Evolutionary conservation across 2,113 vertebrate species (phyloP).

Genomic region (Sander lucioperca): DNA sequence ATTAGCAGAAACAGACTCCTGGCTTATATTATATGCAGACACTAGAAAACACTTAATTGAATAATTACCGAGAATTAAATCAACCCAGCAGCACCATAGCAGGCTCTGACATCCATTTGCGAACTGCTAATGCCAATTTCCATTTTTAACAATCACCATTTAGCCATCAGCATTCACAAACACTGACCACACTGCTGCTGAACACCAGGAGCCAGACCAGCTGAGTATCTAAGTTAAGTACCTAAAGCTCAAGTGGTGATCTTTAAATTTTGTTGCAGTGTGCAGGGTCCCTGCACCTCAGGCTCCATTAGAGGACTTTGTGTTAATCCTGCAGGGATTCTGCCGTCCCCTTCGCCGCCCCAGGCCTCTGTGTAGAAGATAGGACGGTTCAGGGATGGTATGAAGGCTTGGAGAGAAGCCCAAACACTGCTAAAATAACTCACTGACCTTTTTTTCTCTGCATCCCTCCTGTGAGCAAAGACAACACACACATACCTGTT

Average conservation of each 20-base stretch:
- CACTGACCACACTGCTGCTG: slow-evolving; percentile 23
- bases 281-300: slow-evolving; percentile 56
- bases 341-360: slow-evolving; percentile 32
- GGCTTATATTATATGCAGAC: not conserved
- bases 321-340: slow-evolving; percentile 74
- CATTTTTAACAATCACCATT: slow-evolving; percentile 38
- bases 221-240: slow-evolving; percentile 63
- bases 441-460: not conserved
- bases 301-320: slow-evolving; percentile 78
- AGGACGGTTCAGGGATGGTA: slow-evolving; percentile 56
- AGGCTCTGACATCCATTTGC: not conserved
- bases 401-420: slow-evolving; percentile 69
- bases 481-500: slow-evolving; percentile 79
- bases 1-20: slow-evolving; percentile 23
- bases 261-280: slow-evolving; percentile 65
- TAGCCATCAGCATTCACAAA: slow-evolving; percentile 34
- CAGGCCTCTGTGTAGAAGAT: slow-evolving; percentile 55
- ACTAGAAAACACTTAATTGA: not conserved
- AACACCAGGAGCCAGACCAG: slow-evolving; percentile 71
- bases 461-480: slow-evolving; percentile 69
- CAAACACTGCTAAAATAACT: slow-evolving; percentile 72
- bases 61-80: not conserved
- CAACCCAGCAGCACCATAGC: not conserved
- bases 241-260: slow-evolving; percentile 68
- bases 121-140: slow-evolving; percentile 27